Conservation (phyloP, 1,140 invertebrate species). For the Planococcus citri region DNA sequence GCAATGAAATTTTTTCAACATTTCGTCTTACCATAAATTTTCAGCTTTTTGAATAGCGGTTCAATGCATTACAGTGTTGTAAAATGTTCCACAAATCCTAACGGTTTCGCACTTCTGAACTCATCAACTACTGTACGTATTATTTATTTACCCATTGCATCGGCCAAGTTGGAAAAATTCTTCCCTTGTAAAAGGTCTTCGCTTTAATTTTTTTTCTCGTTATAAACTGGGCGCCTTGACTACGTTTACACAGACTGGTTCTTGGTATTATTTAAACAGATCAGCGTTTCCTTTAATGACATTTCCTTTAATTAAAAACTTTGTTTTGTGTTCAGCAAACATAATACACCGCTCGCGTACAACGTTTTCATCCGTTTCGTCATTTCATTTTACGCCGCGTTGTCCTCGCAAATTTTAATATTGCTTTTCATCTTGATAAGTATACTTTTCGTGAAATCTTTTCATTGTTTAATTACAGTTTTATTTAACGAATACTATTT, state of each 20-base stretch:
- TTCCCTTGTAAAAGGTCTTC: not conserved
- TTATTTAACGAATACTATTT: not conserved
- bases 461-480: not conserved
- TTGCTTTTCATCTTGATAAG: not conserved
- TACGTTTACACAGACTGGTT: not conserved
- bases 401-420: not conserved
- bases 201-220: not conserved
- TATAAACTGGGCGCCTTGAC: not conserved
- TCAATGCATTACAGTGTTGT: too few relatives aligned
- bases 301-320: conserved; percentile 8
- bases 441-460: not conserved
- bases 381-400: not conserved
- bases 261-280: conserved; percentile 7
- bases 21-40: too few relatives aligned
- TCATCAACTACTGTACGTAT: too few relatives aligned
- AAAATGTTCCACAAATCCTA: too few relatives aligned
- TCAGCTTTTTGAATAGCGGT: too few relatives aligned
- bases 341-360: not conserved
- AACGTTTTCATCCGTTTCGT: not conserved
- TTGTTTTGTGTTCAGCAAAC: not conserved
- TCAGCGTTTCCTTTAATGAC: conserved; percentile 6
- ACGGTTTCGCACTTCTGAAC: too few relatives aligned
- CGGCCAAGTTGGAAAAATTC: not conserved
- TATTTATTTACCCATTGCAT: too few relatives aligned
- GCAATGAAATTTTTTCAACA: too few relatives aligned